Evolutionary conservation across 2,888 invertebrate genomes (phyloP).

Genomic region (Campoplex nolae): DNA sequence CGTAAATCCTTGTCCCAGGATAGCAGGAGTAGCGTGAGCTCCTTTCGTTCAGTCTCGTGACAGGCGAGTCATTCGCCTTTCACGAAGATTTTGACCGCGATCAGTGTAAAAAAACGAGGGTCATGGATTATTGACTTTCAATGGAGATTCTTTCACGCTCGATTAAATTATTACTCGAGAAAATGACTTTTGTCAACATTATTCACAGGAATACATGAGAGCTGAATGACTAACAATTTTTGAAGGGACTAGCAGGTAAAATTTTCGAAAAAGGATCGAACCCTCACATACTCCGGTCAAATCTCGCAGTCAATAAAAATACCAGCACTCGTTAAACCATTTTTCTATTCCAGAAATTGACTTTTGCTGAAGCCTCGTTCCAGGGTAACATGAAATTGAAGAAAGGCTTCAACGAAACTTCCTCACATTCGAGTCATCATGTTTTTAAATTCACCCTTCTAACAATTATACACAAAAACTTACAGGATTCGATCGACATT

Average conservation of each 20-base stretch:
- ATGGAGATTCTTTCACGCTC: constrained; percentile 56
- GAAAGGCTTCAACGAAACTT: not conserved
- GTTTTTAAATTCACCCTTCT: not conserved
- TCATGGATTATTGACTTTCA: not conserved
- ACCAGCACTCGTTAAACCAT: not conserved
- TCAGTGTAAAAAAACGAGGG: not conserved
- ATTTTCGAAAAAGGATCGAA: not conserved
- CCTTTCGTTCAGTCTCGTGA: not conserved
- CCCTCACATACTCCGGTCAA: not conserved
- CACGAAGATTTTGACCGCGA: not conserved
- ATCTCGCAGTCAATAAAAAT: not conserved
- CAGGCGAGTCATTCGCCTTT: not conserved
- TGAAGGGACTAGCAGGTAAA: not conserved
- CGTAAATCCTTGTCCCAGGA: constrained; percentile 65
- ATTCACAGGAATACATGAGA: constrained; percentile 71
- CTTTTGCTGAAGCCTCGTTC: constrained; percentile 30
- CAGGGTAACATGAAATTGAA: constrained; percentile 61
- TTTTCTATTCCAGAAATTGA: constrained; percentile 67
- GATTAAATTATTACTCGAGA: constrained; percentile 66
- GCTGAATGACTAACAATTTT: constrained; percentile 51
- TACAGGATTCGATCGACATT: too few species aligned
- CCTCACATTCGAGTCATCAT: not conserved
- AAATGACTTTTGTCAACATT: constrained; percentile 75
- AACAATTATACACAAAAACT: not conserved
- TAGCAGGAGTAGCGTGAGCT: constrained; percentile 52